These are phyloP conservation scores for Pangasius larnaudii DNA, from an alignment of 2,797 vertebrate genomes.

Conservation along the genomic window DNA sequence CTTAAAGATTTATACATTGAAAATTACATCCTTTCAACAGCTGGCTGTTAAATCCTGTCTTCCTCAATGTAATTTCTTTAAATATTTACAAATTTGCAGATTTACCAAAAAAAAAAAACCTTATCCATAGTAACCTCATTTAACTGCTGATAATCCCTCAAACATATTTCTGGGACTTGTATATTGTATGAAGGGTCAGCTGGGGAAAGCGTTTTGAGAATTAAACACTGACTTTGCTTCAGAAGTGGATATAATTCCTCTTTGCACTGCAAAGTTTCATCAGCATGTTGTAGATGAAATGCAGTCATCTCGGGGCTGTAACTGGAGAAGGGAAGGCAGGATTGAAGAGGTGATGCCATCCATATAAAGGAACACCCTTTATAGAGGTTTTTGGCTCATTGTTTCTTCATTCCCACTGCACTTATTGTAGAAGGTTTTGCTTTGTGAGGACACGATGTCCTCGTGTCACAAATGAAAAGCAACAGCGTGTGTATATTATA, in stretches of 20 bases:
- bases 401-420: neutral
- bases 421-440: neutral
- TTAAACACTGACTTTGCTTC: neutral
- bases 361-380: neutral
- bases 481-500: neutral
- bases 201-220: neutral
- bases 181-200: neutral
- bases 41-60: too few relatives aligned
- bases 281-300: neutral
- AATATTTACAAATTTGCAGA: too few relatives aligned
- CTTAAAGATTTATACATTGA: too few relatives aligned
- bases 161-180: neutral
- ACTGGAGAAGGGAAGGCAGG: neutral
- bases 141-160: neutral
- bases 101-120: too few relatives aligned
- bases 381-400: neutral
- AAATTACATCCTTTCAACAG: too few relatives aligned
- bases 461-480: neutral
- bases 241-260: neutral
- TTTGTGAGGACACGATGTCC: neutral
- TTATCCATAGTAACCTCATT: neutral
- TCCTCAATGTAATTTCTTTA: too few relatives aligned
- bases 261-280: neutral
- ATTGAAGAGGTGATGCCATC: neutral
- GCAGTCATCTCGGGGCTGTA: neutral